Evolutionary conservation across 2,797 vertebrate species (phyloP).

Genomic region (Pachyuromys duprasi): DNA sequence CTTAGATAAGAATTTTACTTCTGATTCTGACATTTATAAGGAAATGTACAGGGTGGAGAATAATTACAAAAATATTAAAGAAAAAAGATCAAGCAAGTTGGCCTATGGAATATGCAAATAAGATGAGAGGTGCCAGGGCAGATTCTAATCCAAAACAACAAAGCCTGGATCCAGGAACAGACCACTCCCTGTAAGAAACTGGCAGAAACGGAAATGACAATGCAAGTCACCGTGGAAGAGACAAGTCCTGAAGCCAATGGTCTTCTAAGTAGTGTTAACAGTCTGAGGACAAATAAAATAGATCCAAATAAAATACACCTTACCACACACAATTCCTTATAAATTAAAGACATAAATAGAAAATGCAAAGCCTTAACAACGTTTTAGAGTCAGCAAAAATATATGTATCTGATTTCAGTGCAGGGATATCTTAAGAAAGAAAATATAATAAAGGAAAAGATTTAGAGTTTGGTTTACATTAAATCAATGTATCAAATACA

Average conservation of each 20-base stretch:
- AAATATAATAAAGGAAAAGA: slow-evolving; percentile 22
- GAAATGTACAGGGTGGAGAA: background rate
- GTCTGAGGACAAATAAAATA: background rate
- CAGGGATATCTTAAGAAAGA: slow-evolving; percentile 38
- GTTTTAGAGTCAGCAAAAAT: background rate
- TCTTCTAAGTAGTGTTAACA: background rate
- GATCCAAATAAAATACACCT: too few relatives aligned
- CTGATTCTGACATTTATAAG: slow-evolving; percentile 2
- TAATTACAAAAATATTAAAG: background rate
- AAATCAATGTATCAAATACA: slow-evolving; percentile 17
- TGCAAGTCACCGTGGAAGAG: background rate
- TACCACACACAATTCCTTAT: background rate
- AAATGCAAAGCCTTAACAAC: slow-evolving; percentile 10
- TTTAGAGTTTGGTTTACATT: slow-evolving; percentile 9
- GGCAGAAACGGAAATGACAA: too few relatives aligned
- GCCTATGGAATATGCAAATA: background rate
- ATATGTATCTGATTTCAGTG: background rate
- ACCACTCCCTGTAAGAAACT: background rate
- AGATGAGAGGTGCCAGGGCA: background rate
- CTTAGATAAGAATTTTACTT: background rate
- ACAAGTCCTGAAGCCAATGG: background rate
- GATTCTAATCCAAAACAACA: background rate
- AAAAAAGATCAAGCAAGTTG: background rate
- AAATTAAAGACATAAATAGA: background rate
- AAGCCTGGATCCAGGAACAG: background rate